Evolutionary conservation across 2,797 vertebrate genomes (phyloP).

Genomic region (Phoebastria nigripes): DNA sequence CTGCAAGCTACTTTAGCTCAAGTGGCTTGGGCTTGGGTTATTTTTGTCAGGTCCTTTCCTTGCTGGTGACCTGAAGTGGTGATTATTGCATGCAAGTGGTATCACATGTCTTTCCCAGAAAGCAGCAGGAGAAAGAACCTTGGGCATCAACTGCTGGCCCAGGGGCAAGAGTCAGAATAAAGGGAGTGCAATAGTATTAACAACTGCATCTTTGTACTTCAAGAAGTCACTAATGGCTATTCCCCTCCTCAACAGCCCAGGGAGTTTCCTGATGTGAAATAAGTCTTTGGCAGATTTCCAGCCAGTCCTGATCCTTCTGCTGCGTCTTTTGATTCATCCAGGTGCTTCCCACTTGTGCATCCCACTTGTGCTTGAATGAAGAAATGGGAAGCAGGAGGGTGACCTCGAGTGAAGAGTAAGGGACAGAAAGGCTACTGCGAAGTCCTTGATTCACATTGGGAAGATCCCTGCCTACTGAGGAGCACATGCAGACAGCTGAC

Average conservation of each 20-base stretch:
- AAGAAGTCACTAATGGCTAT: neutral
- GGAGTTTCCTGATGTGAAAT: neutral
- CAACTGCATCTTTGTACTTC: neutral
- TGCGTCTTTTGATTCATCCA: neutral
- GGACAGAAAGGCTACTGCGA: neutral
- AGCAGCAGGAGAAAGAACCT: neutral
- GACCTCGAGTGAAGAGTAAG: neutral
- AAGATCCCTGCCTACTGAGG: neutral
- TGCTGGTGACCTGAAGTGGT: neutral
- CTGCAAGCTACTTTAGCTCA: neutral
- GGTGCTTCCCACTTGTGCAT: neutral
- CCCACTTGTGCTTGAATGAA: neutral
- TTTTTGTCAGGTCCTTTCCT: neutral
- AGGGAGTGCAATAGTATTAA: neutral
- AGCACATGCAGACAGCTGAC: neutral
- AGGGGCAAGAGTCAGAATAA: neutral
- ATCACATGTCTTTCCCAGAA: neutral
- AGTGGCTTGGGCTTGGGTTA: neutral
- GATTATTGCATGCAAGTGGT: neutral
- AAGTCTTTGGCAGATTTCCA: slow-evolving; percentile 5
- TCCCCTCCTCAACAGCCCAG: neutral
- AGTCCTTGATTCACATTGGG: neutral
- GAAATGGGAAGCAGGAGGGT: neutral
- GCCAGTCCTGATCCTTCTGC: neutral
- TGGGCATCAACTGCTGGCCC: neutral